Evolutionary conservation across 2,113 vertebrate genomes (phyloP), one percentile per base, ranked within the genome.

Genomic region (Albula glossodonta): DNA sequence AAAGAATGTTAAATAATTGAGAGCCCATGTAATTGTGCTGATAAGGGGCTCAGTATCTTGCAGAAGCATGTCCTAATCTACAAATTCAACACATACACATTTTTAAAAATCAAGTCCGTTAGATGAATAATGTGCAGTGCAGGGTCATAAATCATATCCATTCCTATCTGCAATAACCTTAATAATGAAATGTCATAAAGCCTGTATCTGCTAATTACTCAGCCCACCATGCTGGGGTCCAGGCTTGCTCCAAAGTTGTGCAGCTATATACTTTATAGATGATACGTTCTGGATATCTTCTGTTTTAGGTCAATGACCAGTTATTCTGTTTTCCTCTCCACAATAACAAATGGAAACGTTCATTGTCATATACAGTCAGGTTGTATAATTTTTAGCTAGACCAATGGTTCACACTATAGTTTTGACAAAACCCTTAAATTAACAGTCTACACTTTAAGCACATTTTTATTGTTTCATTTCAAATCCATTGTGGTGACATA

Each of bases 171-270:
- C 78, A 79, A 17, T 48, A 56, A 82, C 81, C 66, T 70, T 82
- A n/a, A 82, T 81, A 88, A 88, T 90, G 86, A 86, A 89, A 89
- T 86, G 85, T 84, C 86, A 87, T 89, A 87, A 86, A 70, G 78
- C 82, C 74, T n/a, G 51, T 77, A 85, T 85, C 82, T 83, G 85
- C 70, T 87, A 89, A 87, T 85, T 83, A 81, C 86, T 86, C 57
- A 53, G 1, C 60, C 22, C 60, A 19, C 3, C 60, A 22, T 22
- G 15, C 19, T 1, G 1, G 6, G 0, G 60, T 66, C 60, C 22
- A 19, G 60, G 22, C 17, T 19, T 19, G 60, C 9, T 66, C 60
- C 60, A 66, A 7, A 60, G 5, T 60, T 22, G 22, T 66, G 22
- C 17, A 2, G 22, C 60, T 22, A 3, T 66, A 1, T 66, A 66